Evolutionary conservation across 2,797 vertebrate genomes (phyloP).

Genomic region (Acipenser oxyrinchus): DNA sequence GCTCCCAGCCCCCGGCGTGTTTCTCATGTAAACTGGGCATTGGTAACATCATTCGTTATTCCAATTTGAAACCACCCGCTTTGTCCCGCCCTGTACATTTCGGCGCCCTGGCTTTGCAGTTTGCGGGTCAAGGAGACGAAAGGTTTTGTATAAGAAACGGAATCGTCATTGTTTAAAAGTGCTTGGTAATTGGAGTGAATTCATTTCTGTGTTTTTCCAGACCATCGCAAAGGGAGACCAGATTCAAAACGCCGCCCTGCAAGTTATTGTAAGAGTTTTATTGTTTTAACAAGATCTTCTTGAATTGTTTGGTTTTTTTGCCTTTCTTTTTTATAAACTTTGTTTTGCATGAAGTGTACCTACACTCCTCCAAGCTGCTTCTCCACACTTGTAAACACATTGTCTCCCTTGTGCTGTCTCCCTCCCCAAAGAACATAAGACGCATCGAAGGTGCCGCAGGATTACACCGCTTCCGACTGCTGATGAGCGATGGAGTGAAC

Average conservation of each 20-base stretch:
- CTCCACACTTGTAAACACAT: neutral
- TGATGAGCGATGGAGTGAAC: conserved; percentile 90
- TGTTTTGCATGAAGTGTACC: neutral
- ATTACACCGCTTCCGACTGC: conserved; percentile 74
- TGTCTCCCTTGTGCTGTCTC: conserved; percentile 12
- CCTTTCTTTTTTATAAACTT: neutral
- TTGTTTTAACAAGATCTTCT: neutral
- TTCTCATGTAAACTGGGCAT: no score
- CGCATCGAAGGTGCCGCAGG: conserved; percentile 78
- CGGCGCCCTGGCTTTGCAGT: no score
- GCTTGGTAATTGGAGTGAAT: conserved; percentile 9
- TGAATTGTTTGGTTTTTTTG: no score
- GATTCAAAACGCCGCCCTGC: conserved; percentile 44
- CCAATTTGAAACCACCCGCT: no score
- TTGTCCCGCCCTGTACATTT: no score
- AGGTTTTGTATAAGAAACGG: no score
- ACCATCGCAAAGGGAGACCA: conserved; percentile 56
- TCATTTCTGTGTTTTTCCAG: conserved; percentile 29
- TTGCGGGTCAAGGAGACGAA: no score
- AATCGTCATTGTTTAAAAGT: no score
- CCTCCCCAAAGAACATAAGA: conserved; percentile 69
- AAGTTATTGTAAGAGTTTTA: conserved; percentile 60
- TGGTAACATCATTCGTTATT: no score
- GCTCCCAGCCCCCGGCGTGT: no score
- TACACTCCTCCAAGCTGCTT: no score